These are phyloP conservation scores for Clinocottus analis DNA, from an alignment of 2,113 vertebrate genomes.

Conservation along the genomic window DNA sequence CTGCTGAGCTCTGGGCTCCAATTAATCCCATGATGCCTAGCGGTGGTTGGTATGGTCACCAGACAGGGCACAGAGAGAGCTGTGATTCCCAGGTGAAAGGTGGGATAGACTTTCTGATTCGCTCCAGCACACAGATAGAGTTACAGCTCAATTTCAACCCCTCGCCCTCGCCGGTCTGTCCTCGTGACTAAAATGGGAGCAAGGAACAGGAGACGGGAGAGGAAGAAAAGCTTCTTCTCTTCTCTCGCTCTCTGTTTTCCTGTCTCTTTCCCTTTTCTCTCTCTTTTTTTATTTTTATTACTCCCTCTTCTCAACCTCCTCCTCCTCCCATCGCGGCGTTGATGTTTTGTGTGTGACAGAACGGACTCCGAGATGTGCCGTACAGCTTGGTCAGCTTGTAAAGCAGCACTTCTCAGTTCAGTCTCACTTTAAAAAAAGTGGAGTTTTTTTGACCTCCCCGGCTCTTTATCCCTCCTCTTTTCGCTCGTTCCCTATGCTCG, in stretches of 20 bases:
- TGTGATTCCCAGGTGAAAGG: conserved; percentile 86
- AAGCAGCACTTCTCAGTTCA: conserved; percentile 61
- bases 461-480: conserved; percentile 57
- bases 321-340: conserved; percentile 34
- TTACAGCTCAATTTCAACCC: conserved; percentile 83
- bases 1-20: conserved; percentile 79
- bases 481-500: conserved; percentile 52
- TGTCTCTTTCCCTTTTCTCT: conserved; percentile 49
- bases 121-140: conserved; percentile 83
- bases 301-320: conserved; percentile 41
- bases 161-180: conserved; percentile 67
- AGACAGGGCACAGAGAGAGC: conserved; percentile 75
- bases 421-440: conserved; percentile 65
- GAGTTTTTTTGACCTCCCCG: conserved; percentile 65
- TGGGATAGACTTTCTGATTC: conserved; percentile 86
- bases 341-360: conserved; percentile 61
- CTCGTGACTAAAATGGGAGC: conserved; percentile 74
- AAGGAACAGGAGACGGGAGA: conserved; percentile 54
- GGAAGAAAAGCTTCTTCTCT: conserved; percentile 61
- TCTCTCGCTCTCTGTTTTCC: conserved; percentile 44
- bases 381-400: conserved; percentile 71
- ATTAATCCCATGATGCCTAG: conserved; percentile 81
- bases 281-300: conserved; percentile 54
- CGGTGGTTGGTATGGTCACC: conserved; percentile 80
- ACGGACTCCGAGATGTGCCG: conserved; percentile 60